Base-by-base conservation (phyloP, 35 echinoderm and acorn worm genomes). In the Ptychodera flava region DNA sequence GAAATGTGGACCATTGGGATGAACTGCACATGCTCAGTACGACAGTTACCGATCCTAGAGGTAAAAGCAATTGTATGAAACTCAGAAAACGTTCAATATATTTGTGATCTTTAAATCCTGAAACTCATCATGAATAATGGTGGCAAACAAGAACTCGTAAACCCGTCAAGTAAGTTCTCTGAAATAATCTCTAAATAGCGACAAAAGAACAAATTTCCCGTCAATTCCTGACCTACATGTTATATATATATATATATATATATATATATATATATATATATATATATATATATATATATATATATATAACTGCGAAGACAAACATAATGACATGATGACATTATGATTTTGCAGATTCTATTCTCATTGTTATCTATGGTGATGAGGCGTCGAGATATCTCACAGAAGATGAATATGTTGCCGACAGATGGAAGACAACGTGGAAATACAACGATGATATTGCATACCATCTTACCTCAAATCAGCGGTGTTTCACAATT, bases 211-310 rank as follows among this genome's bases (percentile, higher is more conserved):
- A n/a, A n/a, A n/a, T n/a, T n/a, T n/a, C n/a, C n/a, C n/a, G n/a
- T n/a, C n/a, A n/a, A n/a, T n/a, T n/a, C n/a, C n/a, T n/a, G n/a
- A n/a, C n/a, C n/a, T n/a, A n/a, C n/a, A n/a, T n/a, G n/a, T n/a
- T 64, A 64, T 64, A 64, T 64, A 64, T 64, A 64, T 64, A 64
- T 64, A 64, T 64, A 64, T 64, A 64, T 64, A 64, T 64, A 64
- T 64, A 64, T 64, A 64, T 64, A 64, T 64, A 64, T 64, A 64
- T 64, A 64, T 64, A 64, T 64, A 64, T 64, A 64, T 64, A 64
- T 64, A 64, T 64, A 64, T 64, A 64, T 64, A 64, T 64, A 64
- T 64, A 64, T 64, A 64, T 64, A 64, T 64, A 64, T 64, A 64
- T 64, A 64, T 64, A 64, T 64, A 64, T 64, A 12, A 64, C 45